phyloP scores from a whole-genome alignment of 2,888 invertebrate species.

The Sabatieria punctata region DNA sequence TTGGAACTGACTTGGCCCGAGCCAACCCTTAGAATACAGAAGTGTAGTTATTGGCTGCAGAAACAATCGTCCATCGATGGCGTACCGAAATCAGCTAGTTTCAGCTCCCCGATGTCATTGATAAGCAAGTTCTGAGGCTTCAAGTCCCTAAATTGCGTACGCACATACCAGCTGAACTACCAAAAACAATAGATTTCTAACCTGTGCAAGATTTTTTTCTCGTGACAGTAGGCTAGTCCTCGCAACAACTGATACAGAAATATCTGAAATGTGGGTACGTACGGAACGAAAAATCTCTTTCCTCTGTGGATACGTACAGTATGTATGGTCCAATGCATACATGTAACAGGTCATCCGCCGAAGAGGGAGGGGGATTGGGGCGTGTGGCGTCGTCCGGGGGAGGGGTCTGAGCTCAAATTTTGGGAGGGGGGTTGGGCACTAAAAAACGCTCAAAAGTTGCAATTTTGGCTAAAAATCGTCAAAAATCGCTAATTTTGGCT shows the following conservation, averaged over 20 bases:
- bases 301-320: too few species aligned
- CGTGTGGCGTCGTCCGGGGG: too few species aligned
- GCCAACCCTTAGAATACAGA: conserved; percentile 54
- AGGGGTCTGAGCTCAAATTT: too few species aligned
- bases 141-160: conserved; percentile 50
- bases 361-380: too few species aligned
- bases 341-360: too few species aligned
- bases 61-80: conserved; percentile 1
- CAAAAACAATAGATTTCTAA: conserved; percentile 17
- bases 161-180: background rate
- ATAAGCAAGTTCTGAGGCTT: conserved; percentile 97
- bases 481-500: too few species aligned
- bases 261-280: conserved; percentile 44
- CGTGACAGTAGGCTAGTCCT: conserved; percentile 88
- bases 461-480: too few species aligned
- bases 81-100: conserved; percentile 78
- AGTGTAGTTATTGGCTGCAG: background rate
- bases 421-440: too few species aligned
- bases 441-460: too few species aligned
- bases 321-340: too few species aligned
- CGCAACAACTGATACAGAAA: conserved; percentile 92
- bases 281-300: conserved; percentile 19
- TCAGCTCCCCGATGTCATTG: conserved; percentile 87
- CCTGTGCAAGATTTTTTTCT: conserved; percentile 76
- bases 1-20: conserved; percentile 92